Evolutionary conservation across 2,797 vertebrate species (phyloP).

Genomic region (Pangasius sanitwongsei): DNA sequence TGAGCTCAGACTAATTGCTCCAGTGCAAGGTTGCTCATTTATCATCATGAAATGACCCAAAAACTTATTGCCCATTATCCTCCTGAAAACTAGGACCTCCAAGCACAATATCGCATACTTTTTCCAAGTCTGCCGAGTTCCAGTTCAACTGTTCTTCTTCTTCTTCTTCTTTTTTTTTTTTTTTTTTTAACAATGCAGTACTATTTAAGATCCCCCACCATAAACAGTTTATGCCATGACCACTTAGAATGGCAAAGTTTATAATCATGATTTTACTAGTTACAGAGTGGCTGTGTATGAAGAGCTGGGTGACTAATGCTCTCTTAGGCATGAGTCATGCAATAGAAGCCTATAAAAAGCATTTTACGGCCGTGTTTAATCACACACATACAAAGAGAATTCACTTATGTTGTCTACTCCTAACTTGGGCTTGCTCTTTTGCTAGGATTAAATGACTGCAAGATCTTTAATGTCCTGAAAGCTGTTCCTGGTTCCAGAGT

Average conservation of each 20-base stretch:
- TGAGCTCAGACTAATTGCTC: conserved; percentile 36
- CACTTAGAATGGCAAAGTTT: conserved; percentile 36
- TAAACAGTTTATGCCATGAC: conserved; percentile 42
- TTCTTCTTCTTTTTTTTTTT: background rate
- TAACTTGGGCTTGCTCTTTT: conserved; percentile 18
- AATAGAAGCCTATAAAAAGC: conserved; percentile 55
- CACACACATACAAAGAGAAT: conserved; percentile 39
- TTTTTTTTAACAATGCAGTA: background rate
- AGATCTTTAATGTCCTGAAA: conserved; percentile 38
- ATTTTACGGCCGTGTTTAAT: conserved; percentile 33
- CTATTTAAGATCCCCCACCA: conserved; percentile 14
- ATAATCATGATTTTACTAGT: conserved; percentile 45
- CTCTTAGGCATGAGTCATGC: conserved; percentile 51
- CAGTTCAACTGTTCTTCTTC: background rate
- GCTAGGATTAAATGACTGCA: conserved; percentile 18
- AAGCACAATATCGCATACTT: too few species aligned
- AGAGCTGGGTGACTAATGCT: conserved; percentile 52
- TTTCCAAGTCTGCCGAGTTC: background rate
- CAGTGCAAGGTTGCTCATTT: conserved; percentile 41
- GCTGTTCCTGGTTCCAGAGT: conserved; percentile 12
- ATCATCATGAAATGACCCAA: conserved; percentile 44
- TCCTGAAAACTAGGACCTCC: background rate
- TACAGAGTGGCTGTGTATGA: conserved; percentile 13
- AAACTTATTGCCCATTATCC: conserved; percentile 17
- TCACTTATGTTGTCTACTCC: conserved; percentile 12